These are phyloP conservation scores for Dromius quadrimaculatus DNA, from an alignment of 2,888 invertebrate genomes.

Conservation along the genomic window DNA sequence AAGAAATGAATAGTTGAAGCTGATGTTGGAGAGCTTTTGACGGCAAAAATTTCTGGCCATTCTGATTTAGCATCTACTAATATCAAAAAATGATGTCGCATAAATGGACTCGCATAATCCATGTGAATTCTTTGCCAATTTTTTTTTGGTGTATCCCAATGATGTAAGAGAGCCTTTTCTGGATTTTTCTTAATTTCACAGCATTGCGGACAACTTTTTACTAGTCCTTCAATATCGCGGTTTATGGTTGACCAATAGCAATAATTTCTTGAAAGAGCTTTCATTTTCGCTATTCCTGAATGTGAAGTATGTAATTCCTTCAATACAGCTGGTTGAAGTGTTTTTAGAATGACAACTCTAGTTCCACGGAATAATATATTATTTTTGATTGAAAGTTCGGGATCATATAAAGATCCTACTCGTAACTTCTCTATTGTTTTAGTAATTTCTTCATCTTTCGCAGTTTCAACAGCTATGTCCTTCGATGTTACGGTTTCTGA, in stretches of 20 bases:
- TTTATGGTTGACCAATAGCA: slow-evolving; percentile 54
- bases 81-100: slow-evolving; percentile 53
- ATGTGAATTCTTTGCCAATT: slow-evolving; percentile 56
- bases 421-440: not conserved
- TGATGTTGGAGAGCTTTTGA: not conserved
- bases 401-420: not conserved
- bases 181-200: slow-evolving; percentile 41
- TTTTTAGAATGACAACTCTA: slow-evolving; percentile 30
- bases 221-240: slow-evolving; percentile 46
- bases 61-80: slow-evolving; percentile 52
- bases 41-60: not conserved
- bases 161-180: slow-evolving; percentile 31
- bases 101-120: slow-evolving; percentile 54
- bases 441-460: not conserved
- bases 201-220: slow-evolving; percentile 49
- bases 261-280: slow-evolving; percentile 52
- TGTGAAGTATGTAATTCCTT: slow-evolving; percentile 50
- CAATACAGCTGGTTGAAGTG: slow-evolving; percentile 17
- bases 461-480: not conserved
- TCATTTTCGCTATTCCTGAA: slow-evolving; percentile 51
- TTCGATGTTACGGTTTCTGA: not conserved
- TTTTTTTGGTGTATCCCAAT: slow-evolving; percentile 54
- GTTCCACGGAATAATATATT: slow-evolving; percentile 51
- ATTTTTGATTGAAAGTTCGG: not conserved
- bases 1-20: not conserved